Conservation (phyloP, 2,797 vertebrate species). For the Oryzias sinensis region DNA sequence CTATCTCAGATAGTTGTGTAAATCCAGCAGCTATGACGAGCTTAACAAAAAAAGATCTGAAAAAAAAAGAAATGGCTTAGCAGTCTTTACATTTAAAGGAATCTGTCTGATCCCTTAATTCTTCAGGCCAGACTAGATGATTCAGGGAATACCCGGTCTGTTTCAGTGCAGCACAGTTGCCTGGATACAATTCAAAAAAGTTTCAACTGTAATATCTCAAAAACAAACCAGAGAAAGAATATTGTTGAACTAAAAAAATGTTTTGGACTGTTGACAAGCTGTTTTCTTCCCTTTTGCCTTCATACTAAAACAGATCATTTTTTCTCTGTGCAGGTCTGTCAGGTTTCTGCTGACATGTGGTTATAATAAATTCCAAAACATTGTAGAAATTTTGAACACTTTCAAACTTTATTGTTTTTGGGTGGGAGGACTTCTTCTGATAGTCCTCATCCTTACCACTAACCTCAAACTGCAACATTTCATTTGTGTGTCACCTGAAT, state of each 20-base stretch:
- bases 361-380: too few species aligned
- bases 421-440: too few species aligned
- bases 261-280: constrained; percentile 2
- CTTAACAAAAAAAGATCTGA: constrained; percentile 51
- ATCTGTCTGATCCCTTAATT: constrained; percentile 31
- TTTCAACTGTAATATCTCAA: constrained; percentile 15
- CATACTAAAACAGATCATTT: not conserved
- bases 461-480: too few species aligned
- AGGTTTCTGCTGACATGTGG: too few species aligned
- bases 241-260: constrained; percentile 1
- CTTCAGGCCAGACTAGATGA: constrained; percentile 6
- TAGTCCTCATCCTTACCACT: too few species aligned
- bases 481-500: too few species aligned
- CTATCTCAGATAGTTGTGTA: constrained; percentile 35
- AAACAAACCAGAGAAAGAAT: constrained; percentile 8
- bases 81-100: constrained; percentile 41
- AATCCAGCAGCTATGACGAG: constrained; percentile 25
- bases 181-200: constrained; percentile 7
- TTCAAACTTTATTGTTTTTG: too few species aligned
- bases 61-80: constrained; percentile 32
- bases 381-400: too few species aligned
- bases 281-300: not conserved
- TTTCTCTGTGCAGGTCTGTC: not conserved
- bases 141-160: constrained; percentile 19
- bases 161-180: constrained; percentile 15